Evolutionary conservation across 2,888 invertebrate genomes (phyloP), one percentile per base, ranked within the genome.

Genomic region (Mechanitis mazaeus): DNA sequence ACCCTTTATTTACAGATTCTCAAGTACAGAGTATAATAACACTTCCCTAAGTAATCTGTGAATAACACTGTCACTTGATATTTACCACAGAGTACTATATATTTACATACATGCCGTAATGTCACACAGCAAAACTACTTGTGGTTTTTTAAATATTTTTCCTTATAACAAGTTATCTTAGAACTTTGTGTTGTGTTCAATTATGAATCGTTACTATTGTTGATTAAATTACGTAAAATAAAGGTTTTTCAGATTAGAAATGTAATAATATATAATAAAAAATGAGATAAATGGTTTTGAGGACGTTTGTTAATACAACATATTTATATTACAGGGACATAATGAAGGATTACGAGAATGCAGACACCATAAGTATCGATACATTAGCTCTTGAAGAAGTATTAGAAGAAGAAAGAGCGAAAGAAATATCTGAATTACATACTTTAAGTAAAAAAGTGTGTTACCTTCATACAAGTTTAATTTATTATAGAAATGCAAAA

Each of bases 401-500:
- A 60, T 72, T 87, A 33, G 72, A 76, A 68, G 80, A 84, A 54
- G 85, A 88, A 68, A 79, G 87, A 68, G 71, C 71, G 11, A 77
- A 65, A 64, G 90, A 89, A 74, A 78, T 87, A 71, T 72, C 78
- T 0, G 79, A 82, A 70, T 72, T 89, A 60, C 73, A 81, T 67
- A 71, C 72, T 9, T 71, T 90, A n/a, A 80, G 83, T 68, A 80
- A 83, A 70, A 88, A 85, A 80, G 87, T 87, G 35, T 75, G 75
- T 66, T 80, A 76, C 68, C 76, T 90, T 5, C 89, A 89, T 64
- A 80, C 86, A 55, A 84, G 84, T 70, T 69, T 89, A 57, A 67
- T 90, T 31, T 90, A 87, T 66, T 89, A 87, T 66, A 77, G 89
- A 45, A 83, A 88, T 68, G 69, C 80, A 1, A 84, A 84, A 63